A percentile compares a stretch with the other conserved stretches of the same genome.
Evolutionary conservation across 35 echinoderm and acorn worm genomes (phyloP).

Genomic region (Holothuria glaberrima): DNA sequence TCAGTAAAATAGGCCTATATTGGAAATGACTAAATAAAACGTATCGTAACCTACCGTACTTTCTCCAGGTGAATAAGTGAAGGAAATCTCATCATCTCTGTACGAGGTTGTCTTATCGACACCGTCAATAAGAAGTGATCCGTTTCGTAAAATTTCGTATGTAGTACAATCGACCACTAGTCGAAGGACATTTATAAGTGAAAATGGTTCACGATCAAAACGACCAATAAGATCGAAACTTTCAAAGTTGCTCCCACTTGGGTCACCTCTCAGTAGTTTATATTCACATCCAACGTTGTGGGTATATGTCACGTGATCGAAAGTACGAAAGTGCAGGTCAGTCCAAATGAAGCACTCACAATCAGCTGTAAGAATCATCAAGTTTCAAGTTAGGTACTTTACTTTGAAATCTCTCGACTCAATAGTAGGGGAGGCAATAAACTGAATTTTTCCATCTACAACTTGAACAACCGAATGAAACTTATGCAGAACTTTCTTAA

Average conservation of each 20-base stretch:
- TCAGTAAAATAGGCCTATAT: neutral
- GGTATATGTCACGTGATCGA: neutral
- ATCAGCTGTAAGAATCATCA: neutral
- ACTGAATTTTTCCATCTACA: too few species aligned
- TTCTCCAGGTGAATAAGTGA: neutral
- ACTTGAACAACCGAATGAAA: too few species aligned
- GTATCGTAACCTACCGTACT: neutral
- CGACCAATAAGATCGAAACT: neutral
- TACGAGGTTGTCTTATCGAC: neutral
- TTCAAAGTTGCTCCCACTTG: too few species aligned
- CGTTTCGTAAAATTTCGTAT: neutral
- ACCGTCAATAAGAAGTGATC: neutral
- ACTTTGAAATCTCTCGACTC: too few species aligned
- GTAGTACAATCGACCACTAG: neutral
- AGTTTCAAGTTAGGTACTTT: too few species aligned
- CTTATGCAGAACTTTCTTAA: too few species aligned
- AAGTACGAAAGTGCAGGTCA: neutral
- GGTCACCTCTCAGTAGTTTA: neutral
- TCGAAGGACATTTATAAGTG: neutral
- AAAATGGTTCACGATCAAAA: neutral
- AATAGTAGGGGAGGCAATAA: too few species aligned
- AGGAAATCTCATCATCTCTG: neutral
- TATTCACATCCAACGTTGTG: constrained; percentile 33
- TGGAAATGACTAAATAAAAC: neutral
- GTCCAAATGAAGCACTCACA: constrained; percentile 32